These are phyloP conservation scores for Tetramorium simillimum DNA, from an alignment of 1,140 invertebrate genomes.

Conservation along the genomic window DNA sequence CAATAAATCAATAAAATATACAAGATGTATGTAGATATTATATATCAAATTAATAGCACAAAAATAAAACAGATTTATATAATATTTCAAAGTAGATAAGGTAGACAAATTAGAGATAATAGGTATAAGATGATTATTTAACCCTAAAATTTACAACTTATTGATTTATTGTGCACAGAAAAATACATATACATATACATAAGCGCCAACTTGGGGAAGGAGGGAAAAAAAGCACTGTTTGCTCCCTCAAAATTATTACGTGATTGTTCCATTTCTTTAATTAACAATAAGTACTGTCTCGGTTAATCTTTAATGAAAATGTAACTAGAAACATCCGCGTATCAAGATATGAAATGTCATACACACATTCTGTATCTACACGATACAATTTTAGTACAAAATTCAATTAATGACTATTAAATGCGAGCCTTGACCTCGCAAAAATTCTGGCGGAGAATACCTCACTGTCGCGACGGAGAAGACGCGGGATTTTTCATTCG, in stretches of 20 bases:
- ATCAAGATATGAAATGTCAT: background rate
- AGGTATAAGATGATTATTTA: background rate
- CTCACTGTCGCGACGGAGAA: background rate
- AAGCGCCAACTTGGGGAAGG: no score
- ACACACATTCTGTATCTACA: background rate
- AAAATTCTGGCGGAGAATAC: slow-evolving; percentile 41
- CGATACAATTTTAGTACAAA: background rate
- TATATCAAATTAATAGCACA: background rate
- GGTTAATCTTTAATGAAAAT: no score
- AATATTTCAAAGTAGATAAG: background rate
- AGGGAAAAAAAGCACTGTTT: no score
- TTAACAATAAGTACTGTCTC: background rate
- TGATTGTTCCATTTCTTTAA: background rate
- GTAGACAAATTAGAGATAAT: background rate
- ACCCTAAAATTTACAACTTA: background rate
- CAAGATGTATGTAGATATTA: background rate
- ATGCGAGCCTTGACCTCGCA: background rate
- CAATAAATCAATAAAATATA: background rate
- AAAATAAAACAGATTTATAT: background rate
- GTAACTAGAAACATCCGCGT: no score
- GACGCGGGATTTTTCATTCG: slow-evolving; percentile 48
- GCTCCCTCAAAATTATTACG: no score
- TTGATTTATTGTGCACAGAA: background rate
- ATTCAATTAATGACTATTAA: background rate
- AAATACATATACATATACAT: no score